Evolutionary conservation across 2,888 invertebrate genomes (phyloP).

Genomic region (Nomada goodeniana): DNA sequence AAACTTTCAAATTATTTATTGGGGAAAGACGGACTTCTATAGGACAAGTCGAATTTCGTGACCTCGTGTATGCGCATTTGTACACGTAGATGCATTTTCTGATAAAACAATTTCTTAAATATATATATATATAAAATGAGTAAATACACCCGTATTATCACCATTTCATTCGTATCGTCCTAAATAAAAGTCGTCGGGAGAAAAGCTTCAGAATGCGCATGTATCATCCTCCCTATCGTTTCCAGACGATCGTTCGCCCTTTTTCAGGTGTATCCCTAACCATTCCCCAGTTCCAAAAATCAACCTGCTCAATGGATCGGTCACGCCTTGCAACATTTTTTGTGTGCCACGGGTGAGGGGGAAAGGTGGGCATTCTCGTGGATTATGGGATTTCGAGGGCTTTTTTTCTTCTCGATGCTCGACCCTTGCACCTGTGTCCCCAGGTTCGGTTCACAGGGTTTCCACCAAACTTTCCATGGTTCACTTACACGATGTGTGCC

Average conservation of each 20-base stretch:
- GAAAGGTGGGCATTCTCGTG: slow-evolving; percentile 24
- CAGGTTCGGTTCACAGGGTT: slow-evolving; percentile 14
- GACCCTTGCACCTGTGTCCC: slow-evolving; percentile 62
- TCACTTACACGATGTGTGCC: slow-evolving; percentile 62
- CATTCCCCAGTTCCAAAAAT: slow-evolving; percentile 44
- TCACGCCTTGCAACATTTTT: slow-evolving; percentile 51
- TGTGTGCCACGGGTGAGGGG: slow-evolving; percentile 21
- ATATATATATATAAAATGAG: background rate
- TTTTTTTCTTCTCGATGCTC: slow-evolving; percentile 27
- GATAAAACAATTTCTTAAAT: background rate
- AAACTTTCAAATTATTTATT: no score
- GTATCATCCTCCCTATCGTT: background rate
- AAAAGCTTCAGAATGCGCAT: background rate
- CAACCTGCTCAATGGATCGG: slow-evolving; percentile 54
- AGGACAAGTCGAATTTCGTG: no score
- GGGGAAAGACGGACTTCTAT: no score
- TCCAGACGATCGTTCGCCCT: background rate
- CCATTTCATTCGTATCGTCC: background rate
- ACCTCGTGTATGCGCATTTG: no score
- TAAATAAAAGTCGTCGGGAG: background rate
- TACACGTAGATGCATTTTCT: no score
- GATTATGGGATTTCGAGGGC: slow-evolving; percentile 60
- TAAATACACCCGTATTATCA: background rate
- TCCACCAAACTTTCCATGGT: slow-evolving; percentile 52
- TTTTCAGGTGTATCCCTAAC: slow-evolving; percentile 27